Evolutionary conservation across 2,797 vertebrate species (phyloP), one percentile per base, ranked within the genome.

Genomic region (Enteromius trimaculatus): DNA sequence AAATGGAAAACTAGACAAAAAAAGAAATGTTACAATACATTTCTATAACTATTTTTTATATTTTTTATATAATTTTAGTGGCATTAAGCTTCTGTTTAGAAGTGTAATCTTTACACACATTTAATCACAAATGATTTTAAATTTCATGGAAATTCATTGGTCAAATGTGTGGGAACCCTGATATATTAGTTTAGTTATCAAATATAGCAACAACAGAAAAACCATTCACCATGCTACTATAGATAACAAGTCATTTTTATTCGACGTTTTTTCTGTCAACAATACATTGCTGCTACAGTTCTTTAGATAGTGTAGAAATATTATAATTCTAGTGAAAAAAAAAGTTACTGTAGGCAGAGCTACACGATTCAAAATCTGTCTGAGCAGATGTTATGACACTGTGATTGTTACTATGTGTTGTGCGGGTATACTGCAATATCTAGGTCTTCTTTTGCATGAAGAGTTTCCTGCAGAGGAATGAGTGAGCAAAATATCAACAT

Each of bases 401-500:
- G 31, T n/a, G 19, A 14, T 75, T 3, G 7, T 34, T 75, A 55
- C n/a, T 55, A 55, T 37, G 19, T 55, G 29, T n/a, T 37, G 26
- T 31, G 60, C 16, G 8, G 6, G 7, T 19, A 65, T 34, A 34
- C 16, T 4, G 49, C 49, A 23, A 14, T 23, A n/a, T 75, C 29
- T 19, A 31, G 29, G 8, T 34, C 19, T 53, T 14, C 19, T 42
- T 75, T 23, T n/a, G 31, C 49, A 55, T 0, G 1, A 53, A 53
- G 29, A 55, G 49, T 53, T 53, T 51, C 49, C 29, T 26, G n/a
- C n/a, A 60, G 55, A 55, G 29, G 70, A 51, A 31, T 31, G 11
- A 79, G 14, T 64, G 60, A 78, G 77, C 17, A 34, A 79, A 79
- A 53, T 37, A 64, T 47, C 23, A 64, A 47, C 53, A 58, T 60